Percentiles rank a stretch among this genome's conserved stretches.
Evolutionary conservation across 1,140 invertebrate species (phyloP).

Genomic region (Heliconius nattereri): DNA sequence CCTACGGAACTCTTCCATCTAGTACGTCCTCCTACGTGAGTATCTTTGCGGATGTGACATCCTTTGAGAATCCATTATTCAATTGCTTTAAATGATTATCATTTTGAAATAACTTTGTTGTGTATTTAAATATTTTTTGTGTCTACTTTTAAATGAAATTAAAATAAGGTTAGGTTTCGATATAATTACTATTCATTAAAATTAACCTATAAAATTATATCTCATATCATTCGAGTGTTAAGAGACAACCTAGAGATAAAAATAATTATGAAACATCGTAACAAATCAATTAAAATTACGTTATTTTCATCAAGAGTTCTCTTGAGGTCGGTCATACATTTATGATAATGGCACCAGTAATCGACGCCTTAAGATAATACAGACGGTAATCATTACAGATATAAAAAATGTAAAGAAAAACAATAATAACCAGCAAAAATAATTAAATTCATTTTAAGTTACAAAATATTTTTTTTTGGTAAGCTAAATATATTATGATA

Average conservation of each 20-base stretch:
- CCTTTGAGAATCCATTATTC: conserved; percentile 69
- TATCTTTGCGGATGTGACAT: conserved; percentile 74
- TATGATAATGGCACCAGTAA: too few species aligned
- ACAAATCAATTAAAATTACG: too few species aligned
- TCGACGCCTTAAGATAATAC: too few species aligned
- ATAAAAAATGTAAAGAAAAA: too few species aligned
- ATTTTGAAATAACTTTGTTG: conserved; percentile 25
- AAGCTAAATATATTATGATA: too few species aligned
- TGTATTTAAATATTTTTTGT: not conserved
- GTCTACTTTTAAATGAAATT: not conserved
- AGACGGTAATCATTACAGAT: too few species aligned
- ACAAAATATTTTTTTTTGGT: too few species aligned
- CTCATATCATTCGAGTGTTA: not conserved
- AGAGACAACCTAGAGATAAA: not conserved
- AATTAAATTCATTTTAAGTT: too few species aligned
- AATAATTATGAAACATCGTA: not conserved
- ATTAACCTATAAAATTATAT: conserved; percentile 21
- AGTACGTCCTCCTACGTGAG: conserved; percentile 90
- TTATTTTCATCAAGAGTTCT: too few species aligned
- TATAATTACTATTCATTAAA: conserved; percentile 16
- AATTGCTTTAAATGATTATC: conserved; percentile 58
- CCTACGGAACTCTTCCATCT: conserved; percentile 91
- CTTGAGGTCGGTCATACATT: too few species aligned
- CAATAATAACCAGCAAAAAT: too few species aligned
- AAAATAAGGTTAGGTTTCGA: not conserved